These are phyloP conservation scores for Oncopeltus fasciatus DNA, from an alignment of 1,140 invertebrate genomes.

Conservation along the genomic window DNA sequence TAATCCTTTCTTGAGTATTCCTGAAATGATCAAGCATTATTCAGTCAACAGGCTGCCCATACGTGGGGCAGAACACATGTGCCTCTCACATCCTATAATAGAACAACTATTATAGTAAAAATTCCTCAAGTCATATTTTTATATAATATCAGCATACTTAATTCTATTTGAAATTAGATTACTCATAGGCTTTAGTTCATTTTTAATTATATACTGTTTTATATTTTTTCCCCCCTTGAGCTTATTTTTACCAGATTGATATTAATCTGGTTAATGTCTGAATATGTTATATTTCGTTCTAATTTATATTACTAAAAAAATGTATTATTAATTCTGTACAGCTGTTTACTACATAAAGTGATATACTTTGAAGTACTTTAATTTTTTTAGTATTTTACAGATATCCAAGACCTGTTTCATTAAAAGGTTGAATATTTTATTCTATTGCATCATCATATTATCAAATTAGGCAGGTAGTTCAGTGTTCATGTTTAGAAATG, in stretches of 20 bases:
- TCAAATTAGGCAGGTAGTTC: too few species aligned
- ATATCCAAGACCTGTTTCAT: too few species aligned
- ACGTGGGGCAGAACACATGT: slow-evolving; percentile 87
- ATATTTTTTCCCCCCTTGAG: too few species aligned
- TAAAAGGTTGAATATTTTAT: too few species aligned
- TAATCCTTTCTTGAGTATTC: slow-evolving; percentile 76
- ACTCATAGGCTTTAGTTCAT: neutral
- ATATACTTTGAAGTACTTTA: too few species aligned
- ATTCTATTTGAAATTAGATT: neutral
- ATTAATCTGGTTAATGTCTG: neutral
- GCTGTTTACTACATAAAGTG: too few species aligned
- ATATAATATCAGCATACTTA: neutral
- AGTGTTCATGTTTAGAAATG: too few species aligned
- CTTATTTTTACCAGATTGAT: too few species aligned
- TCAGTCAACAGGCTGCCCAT: slow-evolving; percentile 82
- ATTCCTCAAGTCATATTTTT: neutral
- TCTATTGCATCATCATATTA: too few species aligned
- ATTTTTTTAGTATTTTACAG: too few species aligned
- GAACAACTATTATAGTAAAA: slow-evolving; percentile 55
- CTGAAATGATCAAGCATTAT: slow-evolving; percentile 85
- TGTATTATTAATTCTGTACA: too few species aligned
- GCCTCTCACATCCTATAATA: slow-evolving; percentile 73
- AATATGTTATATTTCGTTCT: neutral
- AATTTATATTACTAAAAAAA: neutral
- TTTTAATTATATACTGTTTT: neutral